Base-by-base conservation (phyloP, 1,140 invertebrate species). In the Saccostrea cuccullata region DNA sequence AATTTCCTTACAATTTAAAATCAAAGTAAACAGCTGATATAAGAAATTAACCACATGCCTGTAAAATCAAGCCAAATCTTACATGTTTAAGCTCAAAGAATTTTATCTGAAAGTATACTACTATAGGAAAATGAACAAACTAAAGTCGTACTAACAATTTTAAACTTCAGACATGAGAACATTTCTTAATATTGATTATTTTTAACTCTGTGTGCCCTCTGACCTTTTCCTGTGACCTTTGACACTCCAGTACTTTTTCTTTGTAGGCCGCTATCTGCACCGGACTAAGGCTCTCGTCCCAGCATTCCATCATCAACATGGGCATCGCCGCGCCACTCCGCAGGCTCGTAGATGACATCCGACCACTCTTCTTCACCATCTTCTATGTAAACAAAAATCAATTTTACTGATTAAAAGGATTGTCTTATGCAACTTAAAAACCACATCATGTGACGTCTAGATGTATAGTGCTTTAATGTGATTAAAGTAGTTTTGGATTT, bases 251-350 rank as follows among this genome's bases (percentile, higher is more conserved):
- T 0, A 85, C 67, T n/a, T 89, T 90, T 36, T 88, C 64, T 20
- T 91, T 90, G 20, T 88, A 86, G 17, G 91, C 89, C 23, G 89
- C 82, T 4, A 91, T 88, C 83, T 93, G 92, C 2, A 77, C 86
- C 13, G 89, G 86, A 0, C 91, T 91, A 17, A 94, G 85, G 0
- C 87, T 89, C 20, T 94, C 93, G 0, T 93, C 93, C n/a, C 86
- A 77, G 85, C 93, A 94, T 85, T 93, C 93, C 93, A 94, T 94
- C 87, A 91, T 82, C 26, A 94, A 83, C 67, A 93, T 91, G 26
- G 93, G 73, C 5, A 90, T 89, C 20, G 8, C 47, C 9, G 6
- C 60, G 2, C 58, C 26, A 17, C 26, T 55, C 12, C 84, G 84
- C n/a, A 58, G 47, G 11, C 26, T 47, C 2, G 40, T 85, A 17